Base-by-base conservation (phyloP, 1,140 invertebrate genomes). In the Drosophila sucinea region DNA sequence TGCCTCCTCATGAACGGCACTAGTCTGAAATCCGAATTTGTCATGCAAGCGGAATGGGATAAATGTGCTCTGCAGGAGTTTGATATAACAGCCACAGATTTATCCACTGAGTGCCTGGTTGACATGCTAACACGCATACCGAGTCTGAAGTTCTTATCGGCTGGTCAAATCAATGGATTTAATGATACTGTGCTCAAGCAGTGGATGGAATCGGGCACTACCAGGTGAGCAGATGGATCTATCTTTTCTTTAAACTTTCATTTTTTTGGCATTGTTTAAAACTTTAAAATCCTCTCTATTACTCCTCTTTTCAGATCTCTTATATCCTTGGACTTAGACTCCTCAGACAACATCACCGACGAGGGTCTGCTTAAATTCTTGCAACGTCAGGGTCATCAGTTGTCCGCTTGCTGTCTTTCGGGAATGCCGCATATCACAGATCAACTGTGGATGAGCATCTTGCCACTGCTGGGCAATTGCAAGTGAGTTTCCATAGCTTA, bases 391-490 rank as follows among this genome's bases (percentile, higher is more conserved):
- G 99, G 98, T 0, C 94, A 95, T 70, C 97, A 98, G 92, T 93
- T 99, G 8, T 95, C 94, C 90, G 99, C 97, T 0, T 93, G 99
- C 23, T 95, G 96, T 67, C 93, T 99, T 1, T 97, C 97, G 44
- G 99, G 99, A 33, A 99, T 99, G 96, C 96, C 98, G 1, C 98
- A 99, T 91, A 97, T 99, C 76, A 98, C 98, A 1, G 99, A 99
- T 93, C 97, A 98, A 90, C 95, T 99, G 55, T 99, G 98, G 98
- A 96, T 97, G 92, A 96, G 96, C 76, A 96, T 98, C 35, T 93
- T 99, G 56, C 97, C 97, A 0, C 95, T 97, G 66, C 93, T 99
- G 5, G 96, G 95, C 60, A 98, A 98, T 92, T 96, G 97, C 71
- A 98, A 96, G 98, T 99, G 91, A 93, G 93, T 79, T 17, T 38